Base-by-base conservation (phyloP, 2,888 invertebrate species). In the Clepsis dumicolana region DNA sequence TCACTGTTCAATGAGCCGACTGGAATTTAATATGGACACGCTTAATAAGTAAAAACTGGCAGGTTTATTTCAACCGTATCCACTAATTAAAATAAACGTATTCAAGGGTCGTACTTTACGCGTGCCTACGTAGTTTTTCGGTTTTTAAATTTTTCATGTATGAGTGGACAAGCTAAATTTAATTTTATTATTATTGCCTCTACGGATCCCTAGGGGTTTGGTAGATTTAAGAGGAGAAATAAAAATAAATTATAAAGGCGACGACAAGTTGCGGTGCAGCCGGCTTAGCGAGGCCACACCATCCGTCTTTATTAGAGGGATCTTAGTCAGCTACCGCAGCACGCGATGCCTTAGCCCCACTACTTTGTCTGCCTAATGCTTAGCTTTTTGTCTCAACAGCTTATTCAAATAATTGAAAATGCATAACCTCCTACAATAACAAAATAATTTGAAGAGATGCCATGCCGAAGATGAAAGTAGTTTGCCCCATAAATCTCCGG, bases 241-340 rank as follows among this genome's bases (percentile, higher is more conserved):
- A 74, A 72, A 72, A 74, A 74, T 72, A 73, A 76, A 73, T 75
- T 73, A 74, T 74, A 72, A 73, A 65, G 64, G 65, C 72, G 71
- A 68, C 64, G 74, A 77, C 75, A 74, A 75, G 71, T 76, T 73
- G 53, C 65, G 65, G 44, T 70, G 71, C 70, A 71, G 64, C 44
- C 54, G 61, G 72, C 71, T 74, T 72, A 72, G 69, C 61, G 18
- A 27, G 21, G 63, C 65, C 64, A 48, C 65, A 16, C 72, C 70
- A 73, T 75, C 71, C 64, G 71, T 75, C 74, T 75, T 75, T 75
- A 75, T 73, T 75, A 75, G 71, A n/a, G 71, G 53, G 72, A 72
- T 72, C 71, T 72, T 67, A 61, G 70, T 38, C 48, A 29, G 60
- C 60, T 57, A 63, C 64, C 67, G 50, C 64, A 70, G 68, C 73